Conservation (phyloP, 1,140 invertebrate genomes). For the Subanguina moxae region DNA sequence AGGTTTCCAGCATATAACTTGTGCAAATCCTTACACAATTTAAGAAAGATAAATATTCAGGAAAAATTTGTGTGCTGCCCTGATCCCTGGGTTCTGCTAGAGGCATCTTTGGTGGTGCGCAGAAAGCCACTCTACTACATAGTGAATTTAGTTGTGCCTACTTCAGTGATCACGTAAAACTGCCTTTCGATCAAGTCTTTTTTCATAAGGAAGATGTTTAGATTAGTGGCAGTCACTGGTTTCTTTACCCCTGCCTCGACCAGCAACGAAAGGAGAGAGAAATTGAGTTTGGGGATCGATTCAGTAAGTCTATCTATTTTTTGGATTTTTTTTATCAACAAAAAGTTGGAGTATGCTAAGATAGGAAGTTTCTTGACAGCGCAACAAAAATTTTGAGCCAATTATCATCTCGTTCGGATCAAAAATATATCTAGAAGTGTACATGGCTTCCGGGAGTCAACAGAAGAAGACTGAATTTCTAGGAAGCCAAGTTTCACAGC, state of each 20-base stretch:
- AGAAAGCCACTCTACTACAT: constrained; percentile 58
- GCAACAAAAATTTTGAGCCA: too few relatives aligned
- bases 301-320: constrained; percentile 27
- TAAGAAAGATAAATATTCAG: constrained; percentile 21
- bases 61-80: constrained; percentile 56
- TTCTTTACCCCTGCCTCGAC: constrained; percentile 60
- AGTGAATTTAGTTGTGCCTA: constrained; percentile 55
- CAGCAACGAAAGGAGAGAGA: constrained; percentile 54
- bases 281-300: constrained; percentile 55
- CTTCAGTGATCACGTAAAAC: constrained; percentile 51
- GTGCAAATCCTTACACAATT: too few relatives aligned
- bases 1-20: constrained; percentile 24
- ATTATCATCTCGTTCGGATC: too few relatives aligned
- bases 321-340: neutral
- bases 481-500: too few relatives aligned
- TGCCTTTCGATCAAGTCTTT: neutral
- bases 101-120: constrained; percentile 53
- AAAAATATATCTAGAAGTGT: too few relatives aligned
- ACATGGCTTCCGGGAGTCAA: too few relatives aligned
- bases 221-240: constrained; percentile 57
- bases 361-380: too few relatives aligned
- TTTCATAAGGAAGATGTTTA: neutral
- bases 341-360: too few relatives aligned
- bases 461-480: too few relatives aligned
- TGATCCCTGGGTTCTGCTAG: constrained; percentile 56